phyloP scores from a whole-genome alignment of 37 sponge, comb jelly and placozoan genomes.

The Aphrocallistes beatrix region DNA sequence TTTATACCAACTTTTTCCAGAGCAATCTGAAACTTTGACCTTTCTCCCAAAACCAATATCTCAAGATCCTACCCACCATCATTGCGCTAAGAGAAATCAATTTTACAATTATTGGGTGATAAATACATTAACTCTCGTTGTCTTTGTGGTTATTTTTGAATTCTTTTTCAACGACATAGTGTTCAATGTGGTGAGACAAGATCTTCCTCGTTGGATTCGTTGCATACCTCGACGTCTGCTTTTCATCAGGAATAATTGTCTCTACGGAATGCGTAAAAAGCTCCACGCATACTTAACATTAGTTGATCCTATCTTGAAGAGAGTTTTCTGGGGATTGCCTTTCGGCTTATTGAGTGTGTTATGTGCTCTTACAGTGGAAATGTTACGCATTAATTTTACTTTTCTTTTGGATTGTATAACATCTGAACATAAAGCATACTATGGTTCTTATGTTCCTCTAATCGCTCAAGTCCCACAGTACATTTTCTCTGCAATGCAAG shows the following conservation, averaged over 20 bases:
- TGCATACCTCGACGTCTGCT: background rate
- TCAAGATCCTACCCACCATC: background rate
- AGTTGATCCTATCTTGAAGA: background rate
- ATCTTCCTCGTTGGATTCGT: background rate
- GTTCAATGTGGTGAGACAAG: background rate
- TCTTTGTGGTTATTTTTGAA: background rate
- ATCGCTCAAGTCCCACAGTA: constrained; percentile 4
- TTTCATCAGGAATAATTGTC: background rate
- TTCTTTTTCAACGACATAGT: constrained; percentile 2
- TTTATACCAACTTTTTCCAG: background rate
- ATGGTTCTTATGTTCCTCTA: background rate
- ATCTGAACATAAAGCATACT: background rate
- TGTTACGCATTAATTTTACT: background rate
- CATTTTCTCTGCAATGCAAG: background rate
- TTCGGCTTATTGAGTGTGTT: background rate
- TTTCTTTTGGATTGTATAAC: background rate
- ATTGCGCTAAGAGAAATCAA: background rate
- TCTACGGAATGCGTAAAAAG: background rate
- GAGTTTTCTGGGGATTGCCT: background rate
- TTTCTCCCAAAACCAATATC: background rate
- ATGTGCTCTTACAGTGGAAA: background rate
- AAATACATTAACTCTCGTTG: background rate
- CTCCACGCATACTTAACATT: background rate
- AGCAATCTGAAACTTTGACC: background rate
- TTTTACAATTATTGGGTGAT: background rate